A percentile compares a stretch with the other conserved stretches of the same genome.
Conservation (phyloP, 2,888 invertebrate species). For the Camptogramma bilineatum region DNA sequence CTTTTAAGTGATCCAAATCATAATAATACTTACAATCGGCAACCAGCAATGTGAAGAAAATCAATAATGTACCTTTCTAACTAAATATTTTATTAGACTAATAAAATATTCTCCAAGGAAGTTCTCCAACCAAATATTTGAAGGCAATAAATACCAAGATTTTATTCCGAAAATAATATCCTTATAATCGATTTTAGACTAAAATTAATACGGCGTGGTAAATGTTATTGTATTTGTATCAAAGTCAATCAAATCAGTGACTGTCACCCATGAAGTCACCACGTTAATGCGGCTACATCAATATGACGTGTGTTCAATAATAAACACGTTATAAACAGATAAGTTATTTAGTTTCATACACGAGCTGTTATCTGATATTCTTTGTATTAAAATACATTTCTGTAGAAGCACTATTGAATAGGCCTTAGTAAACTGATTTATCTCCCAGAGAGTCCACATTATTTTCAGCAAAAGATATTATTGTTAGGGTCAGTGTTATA, state of each 20-base stretch:
- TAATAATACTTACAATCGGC: no score
- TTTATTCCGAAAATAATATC: background rate
- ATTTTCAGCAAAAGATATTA: constrained; percentile 1
- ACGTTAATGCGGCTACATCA: background rate
- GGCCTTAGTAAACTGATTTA: constrained; percentile 1
- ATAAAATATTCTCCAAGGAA: no score
- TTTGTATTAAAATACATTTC: background rate
- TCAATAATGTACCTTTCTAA: no score
- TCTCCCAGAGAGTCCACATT: background rate
- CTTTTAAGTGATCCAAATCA: no score
- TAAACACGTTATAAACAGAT: background rate
- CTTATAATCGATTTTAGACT: background rate
- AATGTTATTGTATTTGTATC: no score
- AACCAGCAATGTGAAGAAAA: no score
- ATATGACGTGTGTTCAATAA: background rate
- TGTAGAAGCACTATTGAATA: background rate
- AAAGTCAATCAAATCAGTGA: background rate
- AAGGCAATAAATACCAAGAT: background rate
- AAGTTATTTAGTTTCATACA: background rate
- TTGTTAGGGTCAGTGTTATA: constrained; percentile 4
- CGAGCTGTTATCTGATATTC: background rate
- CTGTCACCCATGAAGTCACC: background rate
- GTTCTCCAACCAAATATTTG: no score
- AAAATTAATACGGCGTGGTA: no score
- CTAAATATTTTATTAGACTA: no score